Base-by-base conservation (phyloP, 2,888 invertebrate genomes). In the Frankliniella fusca region DNA sequence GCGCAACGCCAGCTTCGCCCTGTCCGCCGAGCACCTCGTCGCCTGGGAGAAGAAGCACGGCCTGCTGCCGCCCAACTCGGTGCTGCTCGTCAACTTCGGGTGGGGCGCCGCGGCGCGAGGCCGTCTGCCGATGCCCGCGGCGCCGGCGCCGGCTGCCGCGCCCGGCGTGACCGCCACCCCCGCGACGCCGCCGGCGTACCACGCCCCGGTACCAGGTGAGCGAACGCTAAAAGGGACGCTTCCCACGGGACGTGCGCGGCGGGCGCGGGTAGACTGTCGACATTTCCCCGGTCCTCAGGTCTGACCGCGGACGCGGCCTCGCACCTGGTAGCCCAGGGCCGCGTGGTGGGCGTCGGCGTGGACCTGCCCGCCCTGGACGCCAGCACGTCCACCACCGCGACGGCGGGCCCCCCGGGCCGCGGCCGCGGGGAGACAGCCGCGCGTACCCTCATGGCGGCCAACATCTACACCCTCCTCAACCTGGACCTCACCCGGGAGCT, bases 41-140 rank as follows among this genome's bases (percentile, higher is more conserved):
- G 70, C 70, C 70, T 76, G 70, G 70, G 70, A 76, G 70, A 76
- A 76, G 70, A 76, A 76, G 70, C 70, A 76, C 70, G 70, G 70
- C 70, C 10, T 12, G 70, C 70, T 23, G 70, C 70, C 70, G 1
- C 23, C 23, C 70, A 27, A 23, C 70, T n/a, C 27, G 27, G 70
- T 76, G 23, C 70, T 76, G 23, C 23, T 76, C 27, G 27, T 76
- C 70, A n/a, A 23, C 27, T 76, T 76, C 70, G 70, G 70, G 23
- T 27, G 23, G 70, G 12, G 11, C 27, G 23, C 23, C 27, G 23
- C 23, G 23, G 38, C 38, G 38, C 38, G 38, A 2, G 5, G 38
- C 38, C 38, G 38, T 2, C 38, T 3, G 3, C 38, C 38, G 38
- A 38, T 5, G 38, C 38, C 38, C 38, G 38, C 38, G 5, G 38